A percentile compares a stretch with the other conserved stretches of the same genome.
These are phyloP conservation scores for Caenorhabditis uteleia DNA, from an alignment of 2,888 invertebrate genomes.

Conservation along the genomic window DNA sequence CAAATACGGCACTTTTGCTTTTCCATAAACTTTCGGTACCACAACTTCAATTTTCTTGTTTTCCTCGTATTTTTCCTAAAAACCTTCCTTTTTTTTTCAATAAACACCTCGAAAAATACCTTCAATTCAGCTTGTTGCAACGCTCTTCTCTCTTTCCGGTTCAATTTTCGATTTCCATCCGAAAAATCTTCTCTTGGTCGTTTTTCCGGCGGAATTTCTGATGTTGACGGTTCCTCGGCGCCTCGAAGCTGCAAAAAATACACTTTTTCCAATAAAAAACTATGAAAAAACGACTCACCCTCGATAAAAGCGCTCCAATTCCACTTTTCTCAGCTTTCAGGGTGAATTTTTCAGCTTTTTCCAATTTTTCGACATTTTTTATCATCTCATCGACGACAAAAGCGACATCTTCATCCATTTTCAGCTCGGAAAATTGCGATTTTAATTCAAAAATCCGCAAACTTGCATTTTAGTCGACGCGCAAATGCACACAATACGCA, in stretches of 20 bases:
- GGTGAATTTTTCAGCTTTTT: not conserved
- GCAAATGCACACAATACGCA: not conserved
- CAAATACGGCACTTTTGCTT: not conserved
- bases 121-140: constrained; percentile 6
- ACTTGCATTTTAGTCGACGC: not conserved
- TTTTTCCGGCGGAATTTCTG: not conserved
- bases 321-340: constrained; percentile 14
- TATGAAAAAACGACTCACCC: too few species aligned
- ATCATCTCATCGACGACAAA: not conserved
- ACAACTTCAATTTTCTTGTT: not conserved
- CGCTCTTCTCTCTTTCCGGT: constrained; percentile 23
- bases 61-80: constrained; percentile 2
- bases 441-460: not conserved
- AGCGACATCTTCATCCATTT: not conserved
- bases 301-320: constrained; percentile 11
- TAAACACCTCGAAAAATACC: not conserved
- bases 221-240: not conserved
- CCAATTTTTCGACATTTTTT: not conserved
- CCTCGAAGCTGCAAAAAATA: constrained; percentile 16
- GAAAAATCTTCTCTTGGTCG: not conserved
- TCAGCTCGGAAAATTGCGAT: not conserved
- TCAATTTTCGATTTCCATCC: constrained; percentile 7
- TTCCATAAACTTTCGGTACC: not conserved
- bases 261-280: too few species aligned
- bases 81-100: not conserved